Evolutionary conservation across 1,140 invertebrate species (phyloP).

Genomic region (Danaus melanippus): DNA sequence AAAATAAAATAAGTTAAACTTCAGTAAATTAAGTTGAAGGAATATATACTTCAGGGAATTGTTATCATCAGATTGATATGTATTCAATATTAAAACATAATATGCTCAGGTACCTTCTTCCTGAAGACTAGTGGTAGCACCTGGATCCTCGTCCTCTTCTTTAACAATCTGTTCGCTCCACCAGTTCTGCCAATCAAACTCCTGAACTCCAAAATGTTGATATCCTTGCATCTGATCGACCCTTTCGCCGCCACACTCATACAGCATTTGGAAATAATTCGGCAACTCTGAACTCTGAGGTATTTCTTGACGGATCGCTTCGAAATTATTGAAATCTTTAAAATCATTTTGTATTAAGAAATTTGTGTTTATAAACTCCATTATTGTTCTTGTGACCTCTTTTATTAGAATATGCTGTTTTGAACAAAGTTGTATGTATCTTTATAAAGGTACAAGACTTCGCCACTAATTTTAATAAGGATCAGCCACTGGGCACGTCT

Average conservation of each 20-base stretch:
- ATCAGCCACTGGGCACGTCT: too few species aligned
- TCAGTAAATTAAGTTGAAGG: too few species aligned
- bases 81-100: too few species aligned
- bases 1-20: too few species aligned
- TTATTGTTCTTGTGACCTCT: conserved; percentile 3
- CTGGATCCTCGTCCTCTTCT: conserved; percentile 28
- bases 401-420: not conserved
- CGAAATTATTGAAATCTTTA: conserved; percentile 23
- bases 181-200: conserved; percentile 23
- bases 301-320: conserved; percentile 25
- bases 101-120: conserved; percentile 36
- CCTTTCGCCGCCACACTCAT: conserved; percentile 21
- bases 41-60: too few species aligned
- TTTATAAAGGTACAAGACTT: too few species aligned
- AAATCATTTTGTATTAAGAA: conserved; percentile 32
- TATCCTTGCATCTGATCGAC: conserved; percentile 17
- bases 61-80: too few species aligned
- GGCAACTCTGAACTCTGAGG: conserved; percentile 26
- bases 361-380: conserved; percentile 36
- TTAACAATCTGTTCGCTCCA: conserved; percentile 39
- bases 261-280: conserved; percentile 42
- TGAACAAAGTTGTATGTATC: too few species aligned
- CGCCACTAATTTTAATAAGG: too few species aligned
- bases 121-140: conserved; percentile 20
- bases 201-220: conserved; percentile 16